Conservation (phyloP, 2,113 vertebrate genomes). For the Gymnorhina tibicen region DNA sequence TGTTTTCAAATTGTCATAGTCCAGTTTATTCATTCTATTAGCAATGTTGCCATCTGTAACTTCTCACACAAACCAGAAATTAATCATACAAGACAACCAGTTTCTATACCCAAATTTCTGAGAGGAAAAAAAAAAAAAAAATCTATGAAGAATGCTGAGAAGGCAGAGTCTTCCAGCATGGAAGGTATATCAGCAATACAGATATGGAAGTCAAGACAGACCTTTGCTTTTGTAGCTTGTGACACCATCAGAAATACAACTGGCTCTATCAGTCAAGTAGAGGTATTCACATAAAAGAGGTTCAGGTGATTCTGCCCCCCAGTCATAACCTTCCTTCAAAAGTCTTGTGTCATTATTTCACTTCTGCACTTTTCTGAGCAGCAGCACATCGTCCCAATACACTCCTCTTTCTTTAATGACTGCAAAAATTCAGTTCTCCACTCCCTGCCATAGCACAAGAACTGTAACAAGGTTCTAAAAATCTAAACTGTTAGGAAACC, state of each 20-base stretch:
- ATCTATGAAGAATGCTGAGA: not conserved
- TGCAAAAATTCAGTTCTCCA: not conserved
- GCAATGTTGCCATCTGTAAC: not conserved
- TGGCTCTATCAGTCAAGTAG: not conserved
- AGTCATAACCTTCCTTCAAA: not conserved
- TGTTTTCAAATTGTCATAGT: not conserved
- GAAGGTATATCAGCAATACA: not conserved
- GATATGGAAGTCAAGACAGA: not conserved
- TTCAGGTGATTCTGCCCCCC: not conserved
- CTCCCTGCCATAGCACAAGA: not conserved
- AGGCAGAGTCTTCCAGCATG: not conserved
- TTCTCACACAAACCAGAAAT: not conserved
- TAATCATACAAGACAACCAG: not conserved
- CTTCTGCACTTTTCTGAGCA: not conserved
- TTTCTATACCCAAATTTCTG: not conserved
- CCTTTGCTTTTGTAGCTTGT: not conserved
- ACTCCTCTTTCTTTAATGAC: not conserved
- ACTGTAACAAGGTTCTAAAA: not conserved
- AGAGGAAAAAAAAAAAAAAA: not conserved
- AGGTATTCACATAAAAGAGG: not conserved
- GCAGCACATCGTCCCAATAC: not conserved
- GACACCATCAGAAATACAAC: not conserved
- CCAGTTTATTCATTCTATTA: not conserved
- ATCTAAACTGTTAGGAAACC: not conserved
- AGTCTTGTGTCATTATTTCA: not conserved